Evolutionary conservation across 1,140 invertebrate genomes (phyloP).

Genomic region (Streblospio benedicti): DNA sequence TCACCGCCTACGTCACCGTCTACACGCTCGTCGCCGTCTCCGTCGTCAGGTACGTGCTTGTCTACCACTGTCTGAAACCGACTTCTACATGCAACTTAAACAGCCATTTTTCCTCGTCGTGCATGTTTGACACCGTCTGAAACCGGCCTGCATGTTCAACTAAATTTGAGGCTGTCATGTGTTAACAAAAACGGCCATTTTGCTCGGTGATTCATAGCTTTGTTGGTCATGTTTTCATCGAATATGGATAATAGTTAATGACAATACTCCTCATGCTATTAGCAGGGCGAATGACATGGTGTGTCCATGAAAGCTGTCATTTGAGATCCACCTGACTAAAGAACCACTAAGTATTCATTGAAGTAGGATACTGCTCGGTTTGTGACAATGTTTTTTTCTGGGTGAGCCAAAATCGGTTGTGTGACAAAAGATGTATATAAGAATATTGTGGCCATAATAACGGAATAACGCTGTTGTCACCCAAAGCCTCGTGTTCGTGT

Average conservation of each 20-base stretch:
- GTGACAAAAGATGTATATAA: not conserved
- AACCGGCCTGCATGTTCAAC: not conserved
- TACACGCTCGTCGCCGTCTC: slow-evolving; percentile 88
- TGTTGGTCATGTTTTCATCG: no score
- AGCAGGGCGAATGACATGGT: no score
- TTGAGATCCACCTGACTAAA: no score
- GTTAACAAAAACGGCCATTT: no score
- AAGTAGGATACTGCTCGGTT: not conserved
- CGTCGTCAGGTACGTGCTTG: slow-evolving; percentile 12
- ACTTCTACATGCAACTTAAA: not conserved
- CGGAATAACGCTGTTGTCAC: not conserved
- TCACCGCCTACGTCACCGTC: slow-evolving; percentile 80
- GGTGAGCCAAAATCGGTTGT: not conserved
- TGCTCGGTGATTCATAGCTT: no score
- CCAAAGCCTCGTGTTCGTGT: not conserved
- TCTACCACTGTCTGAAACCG: slow-evolving; percentile 50
- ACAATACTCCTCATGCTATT: no score
- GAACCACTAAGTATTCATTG: no score
- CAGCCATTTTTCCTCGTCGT: not conserved
- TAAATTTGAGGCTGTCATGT: not conserved
- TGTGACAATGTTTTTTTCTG: not conserved
- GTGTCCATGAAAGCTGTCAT: no score
- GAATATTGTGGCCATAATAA: not conserved
- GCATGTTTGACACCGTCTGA: not conserved
- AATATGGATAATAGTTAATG: no score